Evolutionary conservation across 2,113 vertebrate species (phyloP).

Genomic region (Neomonachus schauinslandi): DNA sequence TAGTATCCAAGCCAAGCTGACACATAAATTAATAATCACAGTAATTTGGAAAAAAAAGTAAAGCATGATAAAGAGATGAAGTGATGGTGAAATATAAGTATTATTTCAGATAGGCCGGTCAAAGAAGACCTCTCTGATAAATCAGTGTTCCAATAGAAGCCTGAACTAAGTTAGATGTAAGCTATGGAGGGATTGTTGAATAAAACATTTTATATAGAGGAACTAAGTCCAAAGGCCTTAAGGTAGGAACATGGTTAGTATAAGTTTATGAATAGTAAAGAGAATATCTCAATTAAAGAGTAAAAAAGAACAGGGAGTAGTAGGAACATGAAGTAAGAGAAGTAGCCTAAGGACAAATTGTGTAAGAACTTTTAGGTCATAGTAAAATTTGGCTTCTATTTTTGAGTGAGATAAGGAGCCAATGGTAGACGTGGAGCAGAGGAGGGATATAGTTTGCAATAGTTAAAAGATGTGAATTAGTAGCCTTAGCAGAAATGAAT

Average conservation of each 20-base stretch:
- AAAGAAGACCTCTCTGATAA: not conserved
- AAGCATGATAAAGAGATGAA: not conserved
- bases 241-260: not conserved
- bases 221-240: not conserved
- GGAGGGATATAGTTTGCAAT: not conserved
- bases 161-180: not conserved
- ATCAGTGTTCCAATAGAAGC: not conserved
- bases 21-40: not conserved
- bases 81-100: not conserved
- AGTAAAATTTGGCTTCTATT: not conserved
- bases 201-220: not conserved
- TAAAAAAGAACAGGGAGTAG: not conserved
- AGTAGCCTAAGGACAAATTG: not conserved
- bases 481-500: not conserved
- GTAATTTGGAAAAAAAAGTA: no score
- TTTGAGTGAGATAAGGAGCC: not conserved
- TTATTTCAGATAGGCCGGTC: not conserved
- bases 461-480: not conserved
- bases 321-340: not conserved
- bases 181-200: not conserved
- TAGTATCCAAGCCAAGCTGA: not conserved
- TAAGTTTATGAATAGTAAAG: not conserved
- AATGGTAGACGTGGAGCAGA: not conserved
- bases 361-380: not conserved
- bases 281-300: not conserved